Evolutionary conservation across 2,797 vertebrate genomes (phyloP), one percentile per base, ranked within the genome.

Genomic region (Limnodromus scolopaceus): DNA sequence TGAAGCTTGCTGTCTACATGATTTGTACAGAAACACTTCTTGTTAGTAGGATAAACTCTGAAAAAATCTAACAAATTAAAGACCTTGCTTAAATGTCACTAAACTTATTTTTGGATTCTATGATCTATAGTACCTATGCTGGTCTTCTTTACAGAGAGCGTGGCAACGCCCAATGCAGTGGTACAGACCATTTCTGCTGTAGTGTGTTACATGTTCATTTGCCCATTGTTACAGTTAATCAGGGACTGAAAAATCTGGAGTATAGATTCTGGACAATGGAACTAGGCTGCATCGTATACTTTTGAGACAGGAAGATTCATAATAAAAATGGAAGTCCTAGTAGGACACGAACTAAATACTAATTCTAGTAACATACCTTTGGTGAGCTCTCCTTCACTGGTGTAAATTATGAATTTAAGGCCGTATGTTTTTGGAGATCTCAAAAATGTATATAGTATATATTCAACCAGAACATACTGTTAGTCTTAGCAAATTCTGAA

Each of bases 381-480:
- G 6, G 12, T 85, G 34, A 92, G 3, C 3, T 82, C 79, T 74
- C 6, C 14, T 83, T 89, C 45, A 28, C 5, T 36, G 8, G 27
- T 71, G 13, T 22, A 64, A 83, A 28, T 32, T 46, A 18, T 11
- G 23, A 15, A 16, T 89, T 89, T 13, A 43, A 43, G 38, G 30
- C 79, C 12, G 54, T 48, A 16, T 2, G 1, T 4, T 87, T 79
- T 85, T 70, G 22, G 43, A 28, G 10, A 13, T 28, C 9, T 5
- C 5, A 9, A 43, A 41, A 43, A 48, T 51, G 3, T 25, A 15
- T 30, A 19, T 41, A 11, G 1, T 32, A 12, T 43, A 6, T 58
- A 43, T 89, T 45, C 11, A 54, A 17, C 1, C 7, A 63, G 30
- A 63, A 49, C 0, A 2, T 45, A 20, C 3, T 2, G 0, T 75